Evolutionary conservation across 2,888 invertebrate genomes (phyloP).

Genomic region (Cosmia trapezina): DNA sequence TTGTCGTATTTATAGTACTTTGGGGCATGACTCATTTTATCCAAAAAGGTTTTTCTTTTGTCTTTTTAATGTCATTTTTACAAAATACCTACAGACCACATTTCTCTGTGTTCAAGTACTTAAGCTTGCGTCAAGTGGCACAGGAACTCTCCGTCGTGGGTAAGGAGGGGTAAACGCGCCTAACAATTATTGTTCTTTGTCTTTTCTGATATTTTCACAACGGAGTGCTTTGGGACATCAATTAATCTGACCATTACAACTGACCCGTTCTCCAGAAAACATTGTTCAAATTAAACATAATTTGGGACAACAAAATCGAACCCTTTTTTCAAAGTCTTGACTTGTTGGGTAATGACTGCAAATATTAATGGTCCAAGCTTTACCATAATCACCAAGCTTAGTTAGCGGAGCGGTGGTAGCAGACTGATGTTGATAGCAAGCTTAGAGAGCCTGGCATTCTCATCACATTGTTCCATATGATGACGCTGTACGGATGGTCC

Average conservation of each 20-base stretch:
- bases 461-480: too few relatives aligned
- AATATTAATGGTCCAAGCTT: too few relatives aligned
- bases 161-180: background rate
- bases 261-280: too few relatives aligned
- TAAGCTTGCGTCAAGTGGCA: slow-evolving; percentile 5
- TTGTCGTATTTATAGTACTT: too few relatives aligned
- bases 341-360: too few relatives aligned
- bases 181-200: background rate
- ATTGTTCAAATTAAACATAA: background rate
- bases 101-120: slow-evolving; percentile 2
- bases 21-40: background rate
- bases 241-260: background rate
- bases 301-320: too few relatives aligned
- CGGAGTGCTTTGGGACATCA: background rate
- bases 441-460: too few relatives aligned
- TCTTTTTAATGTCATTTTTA: background rate
- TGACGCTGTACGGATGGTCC: too few relatives aligned
- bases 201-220: background rate
- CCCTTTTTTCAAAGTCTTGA: too few relatives aligned
- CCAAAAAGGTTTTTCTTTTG: background rate
- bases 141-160: background rate
- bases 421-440: background rate
- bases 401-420: too few relatives aligned
- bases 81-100: background rate
- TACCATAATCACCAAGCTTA: background rate